These are phyloP conservation scores for Meloidogyne chitwoodi DNA, from an alignment of 1,140 invertebrate genomes.

Conservation along the genomic window DNA sequence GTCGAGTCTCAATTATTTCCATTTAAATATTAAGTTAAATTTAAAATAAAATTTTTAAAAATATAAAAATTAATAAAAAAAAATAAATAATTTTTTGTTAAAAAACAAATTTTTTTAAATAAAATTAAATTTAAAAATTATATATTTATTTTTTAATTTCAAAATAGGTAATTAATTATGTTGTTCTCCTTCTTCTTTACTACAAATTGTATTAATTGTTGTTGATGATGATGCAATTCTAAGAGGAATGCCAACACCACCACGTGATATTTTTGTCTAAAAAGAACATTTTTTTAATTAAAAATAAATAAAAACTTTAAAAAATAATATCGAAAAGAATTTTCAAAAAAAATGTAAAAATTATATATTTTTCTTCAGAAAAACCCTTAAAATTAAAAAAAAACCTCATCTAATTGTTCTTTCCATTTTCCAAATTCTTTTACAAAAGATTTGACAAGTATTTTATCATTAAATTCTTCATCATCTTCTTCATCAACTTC, in stretches of 20 bases:
- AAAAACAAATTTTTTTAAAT: slow-evolving; percentile 3
- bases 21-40: neutral
- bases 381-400: too few relatives aligned
- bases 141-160: too few relatives aligned
- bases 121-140: neutral
- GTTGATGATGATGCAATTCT: neutral
- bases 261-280: neutral
- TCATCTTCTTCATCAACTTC: slow-evolving; percentile 8
- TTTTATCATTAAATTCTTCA: neutral
- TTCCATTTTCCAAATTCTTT: neutral
- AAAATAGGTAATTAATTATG: too few relatives aligned
- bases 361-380: neutral
- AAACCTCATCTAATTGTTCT: neutral
- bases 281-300: neutral
- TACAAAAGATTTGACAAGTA: neutral
- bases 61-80: neutral
- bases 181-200: neutral
- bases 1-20: neutral
- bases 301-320: neutral
- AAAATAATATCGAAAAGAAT: neutral
- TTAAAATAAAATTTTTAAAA: neutral
- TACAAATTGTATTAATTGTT: neutral
- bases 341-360: neutral
- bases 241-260: neutral
- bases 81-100: neutral